Percentiles rank a stretch among this genome's conserved stretches.
Conservation (phyloP, 2,797 vertebrate species). For the Dallia pectoralis region DNA sequence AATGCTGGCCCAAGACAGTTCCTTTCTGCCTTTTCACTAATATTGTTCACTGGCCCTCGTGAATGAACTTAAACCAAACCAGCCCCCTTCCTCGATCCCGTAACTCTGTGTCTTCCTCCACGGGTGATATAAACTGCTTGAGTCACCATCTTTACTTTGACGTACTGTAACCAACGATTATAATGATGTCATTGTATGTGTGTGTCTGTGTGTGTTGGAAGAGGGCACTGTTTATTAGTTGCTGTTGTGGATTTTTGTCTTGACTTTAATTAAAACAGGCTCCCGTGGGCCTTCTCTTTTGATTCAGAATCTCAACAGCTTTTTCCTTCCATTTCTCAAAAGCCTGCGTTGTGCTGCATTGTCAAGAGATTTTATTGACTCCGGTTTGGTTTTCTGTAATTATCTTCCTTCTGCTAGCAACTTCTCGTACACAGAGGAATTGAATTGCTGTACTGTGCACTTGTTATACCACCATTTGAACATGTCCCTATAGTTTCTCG, state of each 20-base stretch:
- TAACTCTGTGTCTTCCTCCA: constrained; percentile 8
- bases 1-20: background rate
- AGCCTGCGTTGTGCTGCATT: background rate
- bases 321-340: background rate
- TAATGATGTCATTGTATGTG: constrained; percentile 36
- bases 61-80: constrained; percentile 33
- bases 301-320: constrained; percentile 1
- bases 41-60: background rate
- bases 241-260: background rate
- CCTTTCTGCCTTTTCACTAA: background rate
- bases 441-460: background rate
- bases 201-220: background rate
- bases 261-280: background rate
- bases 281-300: background rate
- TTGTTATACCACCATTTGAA: background rate
- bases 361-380: background rate
- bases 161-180: constrained; percentile 24
- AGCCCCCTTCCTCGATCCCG: constrained; percentile 10
- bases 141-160: background rate
- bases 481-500: background rate
- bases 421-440: background rate
- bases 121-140: background rate
- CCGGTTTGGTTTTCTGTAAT: background rate
- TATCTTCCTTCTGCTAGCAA: background rate
- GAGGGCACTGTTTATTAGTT: background rate